Evolutionary conservation across 2,113 vertebrate genomes (phyloP), one percentile per base, ranked within the genome.

Genomic region (Hippocampus abdominalis): DNA sequence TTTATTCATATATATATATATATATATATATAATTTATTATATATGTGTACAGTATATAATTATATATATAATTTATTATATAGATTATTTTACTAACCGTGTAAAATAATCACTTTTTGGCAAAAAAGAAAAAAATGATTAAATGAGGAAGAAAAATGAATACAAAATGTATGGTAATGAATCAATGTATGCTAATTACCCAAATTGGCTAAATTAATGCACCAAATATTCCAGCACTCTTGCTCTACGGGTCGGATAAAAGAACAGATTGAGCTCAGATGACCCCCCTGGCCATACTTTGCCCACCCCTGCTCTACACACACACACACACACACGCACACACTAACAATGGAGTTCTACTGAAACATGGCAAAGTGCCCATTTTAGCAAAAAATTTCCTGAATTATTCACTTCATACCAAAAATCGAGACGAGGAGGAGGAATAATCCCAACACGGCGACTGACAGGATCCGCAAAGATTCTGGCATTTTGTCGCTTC

Each of bases 361-460:
- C 94, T 86, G 94, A 94, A 95, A 96, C 92, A 94, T 98, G 97
- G 95, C 95, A 98, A 98, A 98, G 95, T 95, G 93, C 91, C 96
- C 91, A 94, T 95, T 94, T 94, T 97, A 96, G 95, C 95, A 95
- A 98, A 96, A 98, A 96, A 95, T 93, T 95, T 98, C 95, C 95
- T 97, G 95, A 98, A 90, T 91, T 87, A 90, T 90, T 96, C 94
- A 95, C 96, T 95, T 96, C 95, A 96, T 98, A 98, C 95, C 93
- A 96, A 96, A 90, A 94, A 60, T 18, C 13, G 15, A 60, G 57
- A 60, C 27, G 15, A 68, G 93, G 93, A 93, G 93, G 94, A 92
- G 23, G 15, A 93, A 91, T 93, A 82, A 76, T 79, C 84, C 68
- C 76, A 83, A 69, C 93, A 91, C 92, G 91, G 87, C 5, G 27